A percentile compares a stretch with the other conserved stretches of the same genome.
Evolutionary conservation across 2,113 vertebrate species (phyloP).

Genomic region (Brachyhypopomus occidentalis): DNA sequence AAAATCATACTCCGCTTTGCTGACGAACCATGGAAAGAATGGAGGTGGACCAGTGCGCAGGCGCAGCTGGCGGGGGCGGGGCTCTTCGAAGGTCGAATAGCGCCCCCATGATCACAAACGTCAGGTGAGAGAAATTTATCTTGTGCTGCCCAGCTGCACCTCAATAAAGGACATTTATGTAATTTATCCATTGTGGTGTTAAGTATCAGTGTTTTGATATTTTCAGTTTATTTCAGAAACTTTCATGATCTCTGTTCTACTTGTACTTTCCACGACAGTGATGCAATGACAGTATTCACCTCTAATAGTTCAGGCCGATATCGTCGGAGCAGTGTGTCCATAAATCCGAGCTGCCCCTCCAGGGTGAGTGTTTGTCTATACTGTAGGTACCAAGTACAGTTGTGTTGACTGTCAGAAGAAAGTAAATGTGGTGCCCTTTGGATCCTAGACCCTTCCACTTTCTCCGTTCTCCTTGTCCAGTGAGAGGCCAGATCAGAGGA

Average conservation of each 20-base stretch:
- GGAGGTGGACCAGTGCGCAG: conserved; percentile 82
- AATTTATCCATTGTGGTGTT: too few species aligned
- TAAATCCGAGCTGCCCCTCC: conserved; percentile 76
- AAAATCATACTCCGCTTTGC: conserved; percentile 57
- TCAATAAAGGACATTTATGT: not conserved
- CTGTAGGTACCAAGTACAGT: not conserved
- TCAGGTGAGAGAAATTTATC: conserved; percentile 68
- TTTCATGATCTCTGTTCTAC: not conserved
- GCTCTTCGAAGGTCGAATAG: conserved; percentile 79
- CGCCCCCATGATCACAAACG: conserved; percentile 81
- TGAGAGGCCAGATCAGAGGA: conserved; percentile 71
- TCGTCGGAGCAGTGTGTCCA: conserved; percentile 78
- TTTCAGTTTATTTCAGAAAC: not conserved
- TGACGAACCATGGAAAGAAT: conserved; percentile 75
- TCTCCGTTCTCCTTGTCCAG: conserved; percentile 69
- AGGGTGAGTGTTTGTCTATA: conserved; percentile 61
- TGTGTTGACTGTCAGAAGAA: not conserved
- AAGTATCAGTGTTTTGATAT: not conserved
- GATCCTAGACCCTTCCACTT: conserved; percentile 65
- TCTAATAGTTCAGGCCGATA: conserved; percentile 67
- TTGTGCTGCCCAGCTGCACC: not conserved
- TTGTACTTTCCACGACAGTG: conserved; percentile 58
- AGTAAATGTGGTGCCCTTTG: not conserved
- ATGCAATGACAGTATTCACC: conserved; percentile 71
- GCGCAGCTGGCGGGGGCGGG: conserved; percentile 75